A percentile compares a stretch with the other conserved stretches of the same genome.
Conservation (phyloP, 2,797 vertebrate genomes). For the Tympanoctomys barrerae region DNA sequence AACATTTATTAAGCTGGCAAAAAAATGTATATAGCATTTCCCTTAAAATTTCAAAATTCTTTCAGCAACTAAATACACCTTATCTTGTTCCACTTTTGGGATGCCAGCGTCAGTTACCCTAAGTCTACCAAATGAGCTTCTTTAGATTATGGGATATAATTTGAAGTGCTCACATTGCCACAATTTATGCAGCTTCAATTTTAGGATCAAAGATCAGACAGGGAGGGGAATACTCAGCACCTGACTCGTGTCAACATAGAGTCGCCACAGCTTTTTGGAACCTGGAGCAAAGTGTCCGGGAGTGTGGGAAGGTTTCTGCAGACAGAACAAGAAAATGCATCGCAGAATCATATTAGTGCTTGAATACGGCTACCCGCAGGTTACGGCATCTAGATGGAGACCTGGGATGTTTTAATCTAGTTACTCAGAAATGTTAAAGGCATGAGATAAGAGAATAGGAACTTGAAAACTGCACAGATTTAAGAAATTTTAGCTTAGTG, state of each 20-base stretch:
- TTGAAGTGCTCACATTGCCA: background rate
- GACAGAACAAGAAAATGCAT: conserved; percentile 1
- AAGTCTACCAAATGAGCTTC: background rate
- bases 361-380: background rate
- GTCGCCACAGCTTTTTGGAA: background rate
- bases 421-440: background rate
- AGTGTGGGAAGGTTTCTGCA: background rate
- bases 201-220: background rate
- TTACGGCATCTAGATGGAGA: background rate
- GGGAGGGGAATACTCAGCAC: background rate
- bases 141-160: background rate
- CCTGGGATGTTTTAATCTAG: background rate
- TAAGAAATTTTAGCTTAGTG: conserved; percentile 35
- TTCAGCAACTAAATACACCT: background rate
- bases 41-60: background rate
- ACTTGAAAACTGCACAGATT: background rate
- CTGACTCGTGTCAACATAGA: background rate
- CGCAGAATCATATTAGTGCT: background rate
- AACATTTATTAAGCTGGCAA: conserved; percentile 18
- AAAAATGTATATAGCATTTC: background rate
- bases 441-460: background rate
- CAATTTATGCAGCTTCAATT: background rate
- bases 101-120: background rate
- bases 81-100: background rate
- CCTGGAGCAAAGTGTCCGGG: background rate